Evolutionary conservation across 1,140 invertebrate species (phyloP).

Genomic region (Periplaneta americana): DNA sequence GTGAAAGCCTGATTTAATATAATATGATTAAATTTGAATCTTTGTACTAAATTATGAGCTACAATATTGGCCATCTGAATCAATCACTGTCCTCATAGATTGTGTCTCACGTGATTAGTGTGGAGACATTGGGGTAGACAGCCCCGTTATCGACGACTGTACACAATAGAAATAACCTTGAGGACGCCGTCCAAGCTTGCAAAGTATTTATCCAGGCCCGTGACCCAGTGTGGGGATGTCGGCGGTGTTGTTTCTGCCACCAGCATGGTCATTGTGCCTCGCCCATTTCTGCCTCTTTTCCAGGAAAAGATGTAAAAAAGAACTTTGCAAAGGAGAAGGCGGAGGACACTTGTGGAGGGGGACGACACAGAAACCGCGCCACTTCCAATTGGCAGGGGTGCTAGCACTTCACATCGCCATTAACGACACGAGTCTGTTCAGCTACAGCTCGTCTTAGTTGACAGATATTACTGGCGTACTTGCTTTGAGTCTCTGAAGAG

Average conservation of each 20-base stretch:
- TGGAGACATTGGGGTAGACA: too few relatives aligned
- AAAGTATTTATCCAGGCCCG: background rate
- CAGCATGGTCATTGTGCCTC: background rate
- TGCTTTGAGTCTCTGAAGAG: too few relatives aligned
- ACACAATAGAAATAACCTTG: too few relatives aligned
- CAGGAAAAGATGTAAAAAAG: background rate
- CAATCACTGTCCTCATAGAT: too few relatives aligned
- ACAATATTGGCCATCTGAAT: too few relatives aligned
- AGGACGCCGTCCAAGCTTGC: background rate
- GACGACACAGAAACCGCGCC: background rate
- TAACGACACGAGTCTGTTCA: background rate
- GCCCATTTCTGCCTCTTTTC: constrained; percentile 3
- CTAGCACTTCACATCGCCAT: background rate
- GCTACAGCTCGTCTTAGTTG: too few relatives aligned
- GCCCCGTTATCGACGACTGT: too few relatives aligned
- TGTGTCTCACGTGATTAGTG: too few relatives aligned
- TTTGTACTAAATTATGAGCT: too few relatives aligned
- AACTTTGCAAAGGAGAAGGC: background rate
- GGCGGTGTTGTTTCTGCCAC: background rate
- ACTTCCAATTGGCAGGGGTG: background rate
- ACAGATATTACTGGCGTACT: too few relatives aligned
- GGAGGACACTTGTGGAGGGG: background rate
- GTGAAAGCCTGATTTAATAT: too few relatives aligned
- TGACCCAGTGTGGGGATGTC: background rate
- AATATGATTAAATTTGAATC: too few relatives aligned